Evolutionary conservation across 2,797 vertebrate species (phyloP).

Genomic region (Helicolenus hilgendorfi): DNA sequence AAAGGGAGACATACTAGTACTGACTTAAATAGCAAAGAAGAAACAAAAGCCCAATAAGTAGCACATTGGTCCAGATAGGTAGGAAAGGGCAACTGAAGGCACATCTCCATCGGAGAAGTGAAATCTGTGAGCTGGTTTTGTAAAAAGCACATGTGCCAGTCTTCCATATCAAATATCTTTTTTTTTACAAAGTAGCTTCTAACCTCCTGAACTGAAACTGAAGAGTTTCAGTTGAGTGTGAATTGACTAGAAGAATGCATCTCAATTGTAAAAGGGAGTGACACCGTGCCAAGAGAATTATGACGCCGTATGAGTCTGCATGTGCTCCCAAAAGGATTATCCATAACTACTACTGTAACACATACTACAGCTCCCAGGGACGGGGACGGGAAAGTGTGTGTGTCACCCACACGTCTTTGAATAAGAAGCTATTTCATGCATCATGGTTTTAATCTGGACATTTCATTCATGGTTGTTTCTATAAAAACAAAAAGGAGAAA

Average conservation of each 20-base stretch:
- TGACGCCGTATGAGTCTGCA: background rate
- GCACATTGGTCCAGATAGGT: background rate
- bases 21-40: background rate
- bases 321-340: conserved; percentile 52
- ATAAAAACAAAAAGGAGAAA: conserved; percentile 7
- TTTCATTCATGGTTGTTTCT: conserved; percentile 30
- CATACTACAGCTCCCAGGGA: conserved; percentile 12
- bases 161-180: background rate
- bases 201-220: background rate
- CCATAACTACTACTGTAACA: conserved; percentile 18
- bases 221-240: background rate
- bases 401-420: background rate
- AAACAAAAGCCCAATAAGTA: background rate
- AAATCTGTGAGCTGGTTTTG: background rate
- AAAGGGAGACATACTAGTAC: background rate
- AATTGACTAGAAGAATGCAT: conserved; percentile 1
- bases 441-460: conserved; percentile 20
- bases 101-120: background rate
- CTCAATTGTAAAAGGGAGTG: conserved; percentile 22
- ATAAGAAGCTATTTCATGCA: conserved; percentile 25
- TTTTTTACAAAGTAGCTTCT: background rate
- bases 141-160: background rate
- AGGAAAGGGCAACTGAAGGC: background rate
- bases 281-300: conserved; percentile 18
- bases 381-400: background rate